These are phyloP conservation scores for Ridgeia piscesae DNA, from an alignment of 1,140 invertebrate species.

Conservation along the genomic window DNA sequence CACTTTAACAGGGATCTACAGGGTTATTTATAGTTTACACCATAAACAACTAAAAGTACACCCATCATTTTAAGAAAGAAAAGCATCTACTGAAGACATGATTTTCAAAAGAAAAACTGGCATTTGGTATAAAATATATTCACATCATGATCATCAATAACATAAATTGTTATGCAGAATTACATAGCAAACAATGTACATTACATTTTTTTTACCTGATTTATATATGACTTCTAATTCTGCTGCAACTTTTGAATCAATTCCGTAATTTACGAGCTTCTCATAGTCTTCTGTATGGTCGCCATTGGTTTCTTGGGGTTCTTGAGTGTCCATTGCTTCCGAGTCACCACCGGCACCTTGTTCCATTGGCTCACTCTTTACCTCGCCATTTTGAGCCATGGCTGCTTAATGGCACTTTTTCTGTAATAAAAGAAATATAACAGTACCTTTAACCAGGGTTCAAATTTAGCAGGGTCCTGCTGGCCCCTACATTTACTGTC, in stretches of 20 bases:
- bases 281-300: slow-evolving; percentile 66
- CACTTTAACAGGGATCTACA: too few species aligned
- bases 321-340: neutral
- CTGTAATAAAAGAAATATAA: neutral
- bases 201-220: slow-evolving; percentile 67
- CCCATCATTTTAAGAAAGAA: too few species aligned
- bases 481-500: too few species aligned
- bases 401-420: neutral
- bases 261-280: slow-evolving; percentile 82
- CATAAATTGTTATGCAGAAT: neutral
- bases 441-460: neutral
- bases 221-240: slow-evolving; percentile 97
- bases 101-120: too few species aligned
- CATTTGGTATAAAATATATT: neutral
- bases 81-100: too few species aligned
- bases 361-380: slow-evolving; percentile 5
- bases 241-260: slow-evolving; percentile 88
- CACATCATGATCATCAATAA: neutral
- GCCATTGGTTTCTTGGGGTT: slow-evolving; percentile 3
- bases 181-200: neutral
- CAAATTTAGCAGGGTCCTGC: neutral
- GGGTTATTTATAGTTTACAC: too few species aligned
- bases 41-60: too few species aligned
- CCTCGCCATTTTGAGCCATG: neutral
- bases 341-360: neutral